Conservation (phyloP, 2,113 vertebrate genomes). For the Eclectus roratus region DNA sequence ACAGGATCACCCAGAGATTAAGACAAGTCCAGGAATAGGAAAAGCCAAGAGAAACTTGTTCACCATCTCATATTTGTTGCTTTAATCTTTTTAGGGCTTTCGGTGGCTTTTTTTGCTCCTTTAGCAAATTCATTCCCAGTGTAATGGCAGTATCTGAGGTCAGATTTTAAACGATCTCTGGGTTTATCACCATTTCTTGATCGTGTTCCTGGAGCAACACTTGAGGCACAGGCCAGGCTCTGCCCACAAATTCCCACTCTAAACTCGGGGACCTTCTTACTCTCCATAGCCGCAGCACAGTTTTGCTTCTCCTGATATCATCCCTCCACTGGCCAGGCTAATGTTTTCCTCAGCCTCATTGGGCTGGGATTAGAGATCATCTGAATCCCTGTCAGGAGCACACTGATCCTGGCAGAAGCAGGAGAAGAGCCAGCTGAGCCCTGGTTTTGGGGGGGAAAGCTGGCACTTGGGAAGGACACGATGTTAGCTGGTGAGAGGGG, state of each 20-base stretch:
- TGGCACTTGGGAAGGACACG: not conserved
- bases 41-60: slow-evolving; percentile 45
- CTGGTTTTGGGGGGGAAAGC: not conserved
- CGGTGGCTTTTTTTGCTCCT: not conserved
- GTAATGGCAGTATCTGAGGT: not conserved
- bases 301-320: not conserved
- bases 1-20: slow-evolving; percentile 1
- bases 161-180: not conserved
- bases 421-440: not conserved
- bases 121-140: not conserved
- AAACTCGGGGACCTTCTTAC: not conserved
- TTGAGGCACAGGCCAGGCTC: not conserved
- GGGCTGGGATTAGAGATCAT: not conserved
- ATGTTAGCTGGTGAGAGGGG: not conserved
- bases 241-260: not conserved
- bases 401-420: not conserved
- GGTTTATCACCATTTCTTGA: not conserved
- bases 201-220: not conserved
- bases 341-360: not conserved
- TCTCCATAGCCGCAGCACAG: not conserved
- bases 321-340: not conserved
- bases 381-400: not conserved
- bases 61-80: not conserved
- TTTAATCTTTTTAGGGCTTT: slow-evolving; percentile 29
- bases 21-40: not conserved